These are phyloP conservation scores for Ptychadena robeensis DNA, from an alignment of 2,797 vertebrate species.

Conservation along the genomic window DNA sequence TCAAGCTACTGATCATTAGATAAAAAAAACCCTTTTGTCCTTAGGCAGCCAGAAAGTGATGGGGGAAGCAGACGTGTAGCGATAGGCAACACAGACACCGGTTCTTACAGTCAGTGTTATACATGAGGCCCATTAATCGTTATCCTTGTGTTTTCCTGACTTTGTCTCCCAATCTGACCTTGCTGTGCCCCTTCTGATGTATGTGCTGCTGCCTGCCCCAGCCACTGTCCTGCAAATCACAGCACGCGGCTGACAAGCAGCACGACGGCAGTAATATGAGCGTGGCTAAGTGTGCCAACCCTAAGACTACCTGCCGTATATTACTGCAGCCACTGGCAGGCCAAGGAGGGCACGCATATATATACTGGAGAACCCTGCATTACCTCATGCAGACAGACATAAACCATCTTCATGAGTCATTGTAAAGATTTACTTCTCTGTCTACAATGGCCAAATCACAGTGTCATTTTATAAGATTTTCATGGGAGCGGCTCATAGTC, in stretches of 20 bases:
- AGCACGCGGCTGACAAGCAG: constrained; percentile 33
- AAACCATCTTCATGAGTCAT: constrained; percentile 30
- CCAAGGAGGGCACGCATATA: constrained; percentile 41
- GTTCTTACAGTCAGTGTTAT: background rate
- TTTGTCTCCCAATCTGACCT: constrained; percentile 44
- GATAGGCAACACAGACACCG: background rate
- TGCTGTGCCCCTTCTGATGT: constrained; percentile 46
- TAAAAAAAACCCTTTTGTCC: background rate
- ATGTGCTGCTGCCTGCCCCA: constrained; percentile 21
- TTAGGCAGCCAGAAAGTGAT: background rate
- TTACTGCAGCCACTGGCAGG: constrained; percentile 44
- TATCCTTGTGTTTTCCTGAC: constrained; percentile 14
- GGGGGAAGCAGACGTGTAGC: background rate
- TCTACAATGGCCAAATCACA: constrained; percentile 19
- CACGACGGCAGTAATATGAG: constrained; percentile 40
- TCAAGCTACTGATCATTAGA: too few species aligned
- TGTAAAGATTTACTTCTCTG: constrained; percentile 32
- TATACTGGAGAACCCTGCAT: constrained; percentile 28
- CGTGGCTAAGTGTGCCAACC: constrained; percentile 27
- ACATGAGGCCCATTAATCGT: constrained; percentile 15
- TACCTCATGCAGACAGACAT: constrained; percentile 30
- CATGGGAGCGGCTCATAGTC: background rate
- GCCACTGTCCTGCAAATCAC: constrained; percentile 45
- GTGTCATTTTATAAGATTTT: constrained; percentile 38
- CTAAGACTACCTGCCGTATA: constrained; percentile 34